Evolutionary conservation across 2,888 invertebrate genomes (phyloP), one percentile per base, ranked within the genome.

Genomic region (Melanotus villosus): DNA sequence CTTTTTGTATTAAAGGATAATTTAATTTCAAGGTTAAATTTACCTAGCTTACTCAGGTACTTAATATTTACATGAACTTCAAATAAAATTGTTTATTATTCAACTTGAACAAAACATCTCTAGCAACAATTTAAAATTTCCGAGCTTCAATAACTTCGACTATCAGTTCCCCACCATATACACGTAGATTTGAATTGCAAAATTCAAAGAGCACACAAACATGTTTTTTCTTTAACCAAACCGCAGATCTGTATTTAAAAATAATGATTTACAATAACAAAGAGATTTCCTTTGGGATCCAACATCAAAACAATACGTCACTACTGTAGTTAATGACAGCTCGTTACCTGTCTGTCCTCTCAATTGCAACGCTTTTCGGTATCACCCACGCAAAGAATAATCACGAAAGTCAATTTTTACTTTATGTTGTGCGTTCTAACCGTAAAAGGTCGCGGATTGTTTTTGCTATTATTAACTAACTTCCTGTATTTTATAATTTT

Each of bases 351-450:
- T 26, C 26, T 7, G 41, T 26, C 26, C 26, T 26, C 41, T 41
- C 41, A 16, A 23, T 47, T 26, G 47, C 47, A 23, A n/a, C 12
- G 26, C n/a, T 47, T 47, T 47, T 47, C n/a, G 47, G 23, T 23
- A 23, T 19, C 47, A 47, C 23, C 47, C 47, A 47, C 47, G 47
- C 10, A 19, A n/a, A 47, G 23, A 47, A 47, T 21, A 23, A 47
- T 47, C 47, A 47, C 19, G 47, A 47, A 18, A 47, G 21, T 12
- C 47, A 47, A 41, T 41, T 41, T 41, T 41, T 14, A 5, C 7
- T 41, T 14, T 14, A 9, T 41, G 12, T n/a, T 41, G 16, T 18
- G 7, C 41, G 41, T 41, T 41, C 41, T 16, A 41, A 41, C 41
- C 34, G 34, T 34, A 34, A 34, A 34, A 34, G 34, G 34, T 34